A percentile compares a stretch with the other conserved stretches of the same genome.
Conservation (phyloP, 2,113 vertebrate species). For the Mus spicilegus region DNA sequence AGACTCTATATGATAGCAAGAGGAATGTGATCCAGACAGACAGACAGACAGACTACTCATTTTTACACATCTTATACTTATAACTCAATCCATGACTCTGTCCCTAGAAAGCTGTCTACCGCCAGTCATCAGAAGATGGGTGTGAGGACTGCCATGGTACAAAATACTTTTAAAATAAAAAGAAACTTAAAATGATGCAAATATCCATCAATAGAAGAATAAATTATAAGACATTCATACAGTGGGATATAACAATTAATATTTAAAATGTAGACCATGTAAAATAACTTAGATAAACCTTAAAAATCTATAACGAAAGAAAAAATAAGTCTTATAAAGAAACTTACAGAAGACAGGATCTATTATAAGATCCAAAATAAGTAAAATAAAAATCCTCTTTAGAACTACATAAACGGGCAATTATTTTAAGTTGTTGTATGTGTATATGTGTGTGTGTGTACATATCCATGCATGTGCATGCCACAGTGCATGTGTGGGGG, state of each 20-base stretch:
- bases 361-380: slow-evolving; percentile 2
- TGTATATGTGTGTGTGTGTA: not conserved
- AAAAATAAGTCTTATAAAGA: not conserved
- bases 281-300: not conserved
- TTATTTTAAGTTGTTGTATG: not conserved
- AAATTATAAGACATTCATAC: not conserved
- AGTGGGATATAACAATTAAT: not conserved
- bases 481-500: too few species aligned
- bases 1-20: not conserved
- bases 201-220: not conserved
- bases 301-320: not conserved
- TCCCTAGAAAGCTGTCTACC: not conserved
- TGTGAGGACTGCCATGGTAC: not conserved
- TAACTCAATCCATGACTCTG: not conserved
- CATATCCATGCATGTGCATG: not conserved
- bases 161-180: not conserved
- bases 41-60: not conserved
- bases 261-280: not conserved
- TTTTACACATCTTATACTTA: not conserved
- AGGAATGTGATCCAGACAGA: not conserved
- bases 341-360: not conserved
- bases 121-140: not conserved
- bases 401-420: not conserved
- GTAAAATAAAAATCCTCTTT: not conserved
- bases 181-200: not conserved